Base-by-base conservation (phyloP, 2,888 invertebrate species). In the Rhingia rostrata region DNA sequence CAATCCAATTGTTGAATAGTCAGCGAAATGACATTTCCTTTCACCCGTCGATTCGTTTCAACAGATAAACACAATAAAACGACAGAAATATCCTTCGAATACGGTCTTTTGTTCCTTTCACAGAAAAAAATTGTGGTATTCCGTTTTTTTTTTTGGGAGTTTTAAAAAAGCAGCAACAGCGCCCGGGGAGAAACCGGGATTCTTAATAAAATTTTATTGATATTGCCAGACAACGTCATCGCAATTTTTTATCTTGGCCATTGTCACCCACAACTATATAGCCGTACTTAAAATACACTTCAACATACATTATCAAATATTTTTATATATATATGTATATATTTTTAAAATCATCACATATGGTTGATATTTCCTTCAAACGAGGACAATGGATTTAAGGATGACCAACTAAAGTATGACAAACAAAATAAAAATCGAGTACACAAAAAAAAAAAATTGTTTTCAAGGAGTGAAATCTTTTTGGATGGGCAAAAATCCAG, bases 191-290 rank as follows among this genome's bases (percentile, higher is more conserved):
- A 69, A 80, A 82, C 89, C 90, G 89, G 89, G 90, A 89, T 89
- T 89, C 89, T 89, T 89, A 89, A 89, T 89, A 89, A 90, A 89
- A 89, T 89, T 90, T 89, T 89, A 89, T 89, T 90, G 89, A 90
- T 89, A 90, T 90, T 89, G 90, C 89, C 22, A 89, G 90, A 90
- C 90, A 89, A 79, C 66, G 86, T 74, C 84, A 84, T 84, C 80
- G 80, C 69, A 74, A 80, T 84, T 84, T 84, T 84, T 75, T 84
- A 61, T 77, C 33, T 47, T n/a, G 60, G 32, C 45, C 56, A 69
- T 69, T 74, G 80, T 58, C 70, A 69, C 75, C 74, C 63, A 56
- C 67, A 66, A 60, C 56, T 33, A 32, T 12, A 35, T 51, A 49
- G 7, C 2, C 10, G 30, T 43, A 7, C 22, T 10, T 22, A 41